Conservation (phyloP, 2,888 invertebrate genomes). For the Ophonus ardosiacus region DNA sequence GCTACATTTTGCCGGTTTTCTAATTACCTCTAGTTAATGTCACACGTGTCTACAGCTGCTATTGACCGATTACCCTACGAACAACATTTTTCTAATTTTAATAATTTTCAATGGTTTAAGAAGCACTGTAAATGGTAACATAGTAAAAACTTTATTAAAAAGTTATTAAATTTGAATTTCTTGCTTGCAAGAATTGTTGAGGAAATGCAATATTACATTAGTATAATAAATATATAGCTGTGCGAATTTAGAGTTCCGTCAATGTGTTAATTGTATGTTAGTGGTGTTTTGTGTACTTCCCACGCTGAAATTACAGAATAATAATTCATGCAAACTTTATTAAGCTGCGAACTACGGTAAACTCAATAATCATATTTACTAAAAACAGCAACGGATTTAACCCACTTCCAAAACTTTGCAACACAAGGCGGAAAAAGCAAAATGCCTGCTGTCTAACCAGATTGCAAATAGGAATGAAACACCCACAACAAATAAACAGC, state of each 20-base stretch:
- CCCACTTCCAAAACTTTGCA: constrained; percentile 12
- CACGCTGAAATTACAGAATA: constrained; percentile 22
- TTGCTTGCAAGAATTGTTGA: not conserved
- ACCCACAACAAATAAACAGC: not conserved
- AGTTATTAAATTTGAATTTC: not conserved
- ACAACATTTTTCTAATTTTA: no score
- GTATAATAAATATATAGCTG: not conserved
- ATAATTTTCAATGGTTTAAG: no score
- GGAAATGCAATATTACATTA: not conserved
- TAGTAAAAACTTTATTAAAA: no score
- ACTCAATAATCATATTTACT: constrained; percentile 43
- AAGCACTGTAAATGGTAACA: no score
- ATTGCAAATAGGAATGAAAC: not conserved
- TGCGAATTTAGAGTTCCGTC: not conserved
- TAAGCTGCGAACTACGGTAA: constrained; percentile 23
- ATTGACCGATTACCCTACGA: no score
- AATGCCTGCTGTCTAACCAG: not conserved
- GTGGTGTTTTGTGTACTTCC: not conserved
- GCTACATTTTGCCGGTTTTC: no score
- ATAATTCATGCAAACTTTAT: constrained; percentile 42
- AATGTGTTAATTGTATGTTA: not conserved
- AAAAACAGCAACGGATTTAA: constrained; percentile 25
- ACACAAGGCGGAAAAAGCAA: not conserved
- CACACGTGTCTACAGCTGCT: no score
- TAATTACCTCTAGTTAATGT: no score